A percentile compares a stretch with the other conserved stretches of the same genome.
These are phyloP conservation scores for Caenorhabditis auriculariae DNA, from an alignment of 2,888 invertebrate genomes.

Conservation along the genomic window DNA sequence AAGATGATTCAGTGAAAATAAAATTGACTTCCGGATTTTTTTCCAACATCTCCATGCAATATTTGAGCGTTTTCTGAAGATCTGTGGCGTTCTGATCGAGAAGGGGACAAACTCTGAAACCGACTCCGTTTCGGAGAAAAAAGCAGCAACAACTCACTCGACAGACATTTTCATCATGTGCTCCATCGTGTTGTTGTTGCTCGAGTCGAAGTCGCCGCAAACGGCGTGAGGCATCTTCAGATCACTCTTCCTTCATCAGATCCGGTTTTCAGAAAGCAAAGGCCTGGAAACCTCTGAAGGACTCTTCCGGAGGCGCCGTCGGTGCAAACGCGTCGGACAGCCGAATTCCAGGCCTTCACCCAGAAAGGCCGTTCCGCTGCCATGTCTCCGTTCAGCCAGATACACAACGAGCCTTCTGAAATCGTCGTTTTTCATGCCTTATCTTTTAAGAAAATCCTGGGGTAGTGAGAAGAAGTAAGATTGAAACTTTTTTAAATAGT, in stretches of 20 bases:
- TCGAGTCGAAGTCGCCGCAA: conserved; percentile 56
- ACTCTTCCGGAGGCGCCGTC: conserved; percentile 56
- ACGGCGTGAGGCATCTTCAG: conserved; percentile 30
- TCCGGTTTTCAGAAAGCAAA: too few relatives aligned
- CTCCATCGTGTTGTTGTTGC: conserved; percentile 15
- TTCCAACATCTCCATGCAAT: conserved; percentile 7
- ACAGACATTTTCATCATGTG: conserved; percentile 9
- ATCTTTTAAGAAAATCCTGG: too few relatives aligned
- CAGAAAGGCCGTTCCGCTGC: conserved; percentile 22
- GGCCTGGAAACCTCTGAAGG: conserved; percentile 26
- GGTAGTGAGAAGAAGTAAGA: too few relatives aligned
- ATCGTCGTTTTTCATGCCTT: background rate
- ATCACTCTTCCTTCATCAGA: background rate
- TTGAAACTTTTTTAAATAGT: too few relatives aligned
- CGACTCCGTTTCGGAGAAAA: background rate
- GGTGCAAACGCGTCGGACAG: conserved; percentile 37
- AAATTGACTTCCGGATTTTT: too few relatives aligned
- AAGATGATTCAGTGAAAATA: too few relatives aligned
- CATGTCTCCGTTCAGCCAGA: conserved; percentile 33
- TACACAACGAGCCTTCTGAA: conserved; percentile 2
- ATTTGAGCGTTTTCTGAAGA: conserved; percentile 17
- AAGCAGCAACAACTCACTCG: background rate
- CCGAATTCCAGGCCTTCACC: conserved; percentile 45
- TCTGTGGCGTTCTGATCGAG: conserved; percentile 39
- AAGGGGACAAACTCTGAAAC: conserved; percentile 26